These are phyloP conservation scores for Gopherus flavomarginatus DNA, from an alignment of 2,113 vertebrate genomes.

Conservation along the genomic window DNA sequence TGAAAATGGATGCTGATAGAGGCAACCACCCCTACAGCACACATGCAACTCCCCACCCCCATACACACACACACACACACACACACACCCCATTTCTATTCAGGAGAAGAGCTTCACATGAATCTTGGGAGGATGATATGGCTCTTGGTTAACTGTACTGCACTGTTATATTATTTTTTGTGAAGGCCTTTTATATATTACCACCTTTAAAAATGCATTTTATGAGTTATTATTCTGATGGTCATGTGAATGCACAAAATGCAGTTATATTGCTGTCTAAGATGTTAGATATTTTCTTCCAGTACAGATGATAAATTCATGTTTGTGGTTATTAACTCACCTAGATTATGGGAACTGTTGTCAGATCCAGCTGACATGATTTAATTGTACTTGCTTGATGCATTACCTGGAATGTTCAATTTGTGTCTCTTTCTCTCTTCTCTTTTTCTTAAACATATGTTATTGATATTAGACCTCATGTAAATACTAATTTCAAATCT, in stretches of 20 bases:
- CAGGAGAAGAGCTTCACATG: slow-evolving; percentile 42
- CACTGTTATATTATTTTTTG: slow-evolving; percentile 46
- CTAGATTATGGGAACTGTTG: background rate
- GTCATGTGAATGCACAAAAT: slow-evolving; percentile 18
- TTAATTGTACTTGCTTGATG: background rate
- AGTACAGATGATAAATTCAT: background rate
- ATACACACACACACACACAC: background rate
- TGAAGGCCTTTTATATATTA: slow-evolving; percentile 2
- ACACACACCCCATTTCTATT: slow-evolving; percentile 19
- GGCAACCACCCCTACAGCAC: background rate
- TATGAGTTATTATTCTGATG: slow-evolving; percentile 10
- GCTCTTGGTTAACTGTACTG: slow-evolving; percentile 20
- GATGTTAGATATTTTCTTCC: background rate
- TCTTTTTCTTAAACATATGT: background rate
- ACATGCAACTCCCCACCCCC: background rate
- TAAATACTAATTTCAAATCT: background rate
- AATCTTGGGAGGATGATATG: slow-evolving; percentile 31
- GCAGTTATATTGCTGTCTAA: background rate
- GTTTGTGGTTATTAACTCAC: slow-evolving; percentile 15
- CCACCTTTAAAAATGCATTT: slow-evolving; percentile 46
- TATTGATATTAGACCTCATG: background rate
- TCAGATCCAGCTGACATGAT: background rate
- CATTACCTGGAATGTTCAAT: background rate
- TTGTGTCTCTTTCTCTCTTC: background rate
- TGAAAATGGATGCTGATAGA: background rate